Base-by-base conservation (phyloP, 2,888 invertebrate genomes). In the Emmelina monodactyla region DNA sequence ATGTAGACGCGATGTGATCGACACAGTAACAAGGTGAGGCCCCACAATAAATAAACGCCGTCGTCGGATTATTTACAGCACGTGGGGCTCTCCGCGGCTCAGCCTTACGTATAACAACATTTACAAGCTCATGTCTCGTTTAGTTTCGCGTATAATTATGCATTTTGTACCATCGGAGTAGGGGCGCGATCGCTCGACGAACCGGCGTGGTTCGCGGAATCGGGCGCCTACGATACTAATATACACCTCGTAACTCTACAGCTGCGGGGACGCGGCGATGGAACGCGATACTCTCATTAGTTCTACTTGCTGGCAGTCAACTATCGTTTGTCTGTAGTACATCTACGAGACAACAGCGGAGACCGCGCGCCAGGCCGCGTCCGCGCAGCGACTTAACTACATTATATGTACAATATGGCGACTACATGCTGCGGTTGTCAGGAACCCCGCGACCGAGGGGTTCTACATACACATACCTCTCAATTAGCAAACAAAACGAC, bases 141-240 rank as follows among this genome's bases (percentile, higher is more conserved):
- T 25, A 25, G 25, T 4, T 25, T 40, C 47, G 47, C 50, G 48
- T 53, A 53, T 46, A 52, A 68, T 71, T 70, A 71, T 71, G 70
- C 72, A 49, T 55, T 75, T 73, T 72, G 75, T 73, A 73, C 75
- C 70, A 57, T 58, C 53, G 50, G 46, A 44, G 69, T 61, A 64
- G 68, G 54, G 49, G 45, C 62, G 61, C 62, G 62, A 57, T 58
- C 52, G 48, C 44, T 35, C 28, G 41, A 48, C 57, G 56, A 60
- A 60, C 58, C 51, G 49, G 38, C 32, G 37, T 14, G 51, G 67
- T 62, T 53, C 69, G 61, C 59, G 63, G 57, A 59, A 68, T 62
- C 70, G 71, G 64, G 64, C 35, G 59, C 58, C 65, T 61, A 63
- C 62, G 37, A 47, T 40, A 46, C 48, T 52, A 55, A 63, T 63